Evolutionary conservation across 2,797 vertebrate genomes (phyloP).

Genomic region (Mallotus villosus): DNA sequence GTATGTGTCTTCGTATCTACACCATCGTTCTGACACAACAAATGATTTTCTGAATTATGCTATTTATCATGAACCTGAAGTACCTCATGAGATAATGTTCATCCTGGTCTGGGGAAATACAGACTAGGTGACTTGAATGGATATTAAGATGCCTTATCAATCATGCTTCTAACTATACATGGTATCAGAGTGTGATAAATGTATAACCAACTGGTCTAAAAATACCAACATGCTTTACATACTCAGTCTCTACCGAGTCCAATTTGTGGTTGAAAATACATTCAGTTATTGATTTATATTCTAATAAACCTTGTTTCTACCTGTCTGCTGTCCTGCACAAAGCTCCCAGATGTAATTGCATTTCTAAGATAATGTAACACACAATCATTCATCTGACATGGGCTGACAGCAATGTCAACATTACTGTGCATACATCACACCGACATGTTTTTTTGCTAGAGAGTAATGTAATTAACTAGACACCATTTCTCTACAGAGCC

Average conservation of each 20-base stretch:
- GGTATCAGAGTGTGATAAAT: constrained; percentile 17
- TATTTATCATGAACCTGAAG: neutral
- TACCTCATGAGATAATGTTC: neutral
- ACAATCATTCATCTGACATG: constrained; percentile 12
- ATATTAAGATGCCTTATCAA: neutral
- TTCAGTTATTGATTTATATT: constrained; percentile 12
- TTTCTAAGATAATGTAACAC: constrained; percentile 7
- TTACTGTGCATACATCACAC: constrained; percentile 2
- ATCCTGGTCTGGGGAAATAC: neutral
- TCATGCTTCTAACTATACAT: neutral
- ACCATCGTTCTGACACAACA: neutral
- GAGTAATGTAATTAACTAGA: constrained; percentile 14
- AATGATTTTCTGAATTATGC: neutral
- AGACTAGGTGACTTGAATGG: neutral
- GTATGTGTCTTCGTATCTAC: neutral
- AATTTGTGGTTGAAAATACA: constrained; percentile 13
- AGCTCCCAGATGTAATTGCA: neutral
- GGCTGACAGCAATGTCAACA: constrained; percentile 13
- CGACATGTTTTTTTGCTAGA: neutral
- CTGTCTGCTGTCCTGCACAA: neutral
- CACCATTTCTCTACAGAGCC: too few relatives aligned
- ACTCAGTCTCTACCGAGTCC: constrained; percentile 2
- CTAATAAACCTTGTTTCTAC: neutral
- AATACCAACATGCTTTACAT: neutral
- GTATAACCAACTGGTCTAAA: constrained; percentile 3